Evolutionary conservation across 1,140 invertebrate species (phyloP), one percentile per base, ranked within the genome.

Genomic region (Drosophila seguyi): DNA sequence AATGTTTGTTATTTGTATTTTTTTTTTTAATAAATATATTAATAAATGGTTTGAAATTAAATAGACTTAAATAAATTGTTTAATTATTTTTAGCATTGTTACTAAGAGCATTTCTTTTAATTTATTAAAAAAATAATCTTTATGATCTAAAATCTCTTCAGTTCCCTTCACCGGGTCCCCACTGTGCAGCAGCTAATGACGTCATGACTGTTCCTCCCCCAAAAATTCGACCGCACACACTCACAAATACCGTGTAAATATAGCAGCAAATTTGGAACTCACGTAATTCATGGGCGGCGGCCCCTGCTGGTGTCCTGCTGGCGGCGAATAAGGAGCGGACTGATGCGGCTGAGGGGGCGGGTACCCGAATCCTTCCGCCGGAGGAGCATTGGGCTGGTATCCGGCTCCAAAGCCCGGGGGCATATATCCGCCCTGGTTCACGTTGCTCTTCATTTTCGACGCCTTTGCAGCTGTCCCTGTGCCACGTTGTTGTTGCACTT

Each of bases 401-500:
- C 73, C 74, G 25, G 78, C 56, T 18, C 75, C 79, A 55, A 79
- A 87, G 1, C 79, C 84, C 0, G 81, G 87, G 0, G 91, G 91
- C 8, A 91, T 79, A 20, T 92, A 92, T 20, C 91, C 91, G 6
- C 91, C 91, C 34, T 91, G 77, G 41, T 87, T 75, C 22, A 92
- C 31, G 39, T 92, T 92, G 36, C 67, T 92, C 66, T 84, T 42
- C 76, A 84, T 79, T 68, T 27, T 20, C 16, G 38, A 14, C 8
- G 38, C 42, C 61, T 52, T 29, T 55, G 22, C 14, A 11, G 48
- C 4, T 48, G 22, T 36, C 25, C 25, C 56, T 59, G 20, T 58
- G 77, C 67, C 45, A 34, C 48, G 38, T 52, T 72, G 42, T 66
- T 78, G 63, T 42, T 84, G 66, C 47, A 53, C 48, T 47, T 34